Evolutionary conservation across 2,797 vertebrate genomes (phyloP), one percentile per base, ranked within the genome.

Genomic region (Sphenodon punctatus): DNA sequence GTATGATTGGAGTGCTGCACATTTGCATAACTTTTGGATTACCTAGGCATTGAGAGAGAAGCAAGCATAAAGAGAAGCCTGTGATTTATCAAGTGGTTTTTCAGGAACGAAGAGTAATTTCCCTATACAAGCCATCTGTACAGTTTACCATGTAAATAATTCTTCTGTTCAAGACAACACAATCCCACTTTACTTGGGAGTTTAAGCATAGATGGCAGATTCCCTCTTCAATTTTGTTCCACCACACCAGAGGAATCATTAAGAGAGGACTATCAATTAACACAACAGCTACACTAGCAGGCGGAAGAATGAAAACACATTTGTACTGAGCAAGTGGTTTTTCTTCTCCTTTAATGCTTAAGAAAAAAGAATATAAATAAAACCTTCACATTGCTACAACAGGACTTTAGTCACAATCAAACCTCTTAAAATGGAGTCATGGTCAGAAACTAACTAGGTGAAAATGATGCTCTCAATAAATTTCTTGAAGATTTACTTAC

Each of bases 21-120:
- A 93, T 93, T 92, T 92, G 89, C 92, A 93, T 94, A 93, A 88
- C 60, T 88, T 93, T 80, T 30, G 58, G 75, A 82, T 93, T 92
- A 88, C 72, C 87, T 82, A 92, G 77, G 85, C 58, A 22, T 61
- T 78, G 77, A 85, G 61, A 89, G 41, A 85, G 42, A 88, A 86
- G 70, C 25, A 90, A 91, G 78, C 10, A 87, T 71, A 91, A 90
- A 93, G 73, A 55, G 41, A 92, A 90, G 56, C 17, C 38, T 85
- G 53, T 90, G 78, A 94, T 93, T 93, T 93, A 93, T 92, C 84
- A 92, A 94, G 93, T 88, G 87, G 1, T 67, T 91, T 90, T 86
- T 90, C 89, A 92, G 86, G 91, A 92, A 93, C 82, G 72, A 93
- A 88, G 82, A 93, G 75, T 72, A 86, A 91, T 92, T 93, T 90